Base-by-base conservation (phyloP, 2,888 invertebrate species). In the Lasioglossum vierecki region DNA sequence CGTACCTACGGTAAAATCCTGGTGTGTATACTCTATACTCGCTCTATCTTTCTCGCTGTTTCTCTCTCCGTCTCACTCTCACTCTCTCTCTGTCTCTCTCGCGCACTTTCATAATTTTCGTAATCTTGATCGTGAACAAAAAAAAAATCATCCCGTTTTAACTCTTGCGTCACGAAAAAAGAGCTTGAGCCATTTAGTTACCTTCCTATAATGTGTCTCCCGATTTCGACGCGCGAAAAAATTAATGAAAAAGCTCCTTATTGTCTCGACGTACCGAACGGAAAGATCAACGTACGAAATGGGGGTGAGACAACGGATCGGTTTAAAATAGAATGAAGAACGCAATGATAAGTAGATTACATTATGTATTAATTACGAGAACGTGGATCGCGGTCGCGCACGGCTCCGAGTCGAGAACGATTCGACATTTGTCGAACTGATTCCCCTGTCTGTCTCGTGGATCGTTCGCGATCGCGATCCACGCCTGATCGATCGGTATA, bases 1-100 rank as follows among this genome's bases (percentile, higher is more conserved):
- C n/a, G 89, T 80, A 92, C 86, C 89, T 91, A 92, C 88, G n/a
- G 88, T 83, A 86, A 91, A 86, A 90, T 91, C 86, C 86, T 88
- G 57, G n/a, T 57, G 87, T 86, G 80, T 85, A 79, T 88, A 77
- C 80, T 84, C 82, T 83, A 35, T 68, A 18, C 18, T 68, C 35
- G 18, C 9, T 11, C 39, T 44, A 11, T 44, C 11, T 18, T 0
- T 66, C 15, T 66, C 22, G 22, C 26, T 60, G 26, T 26, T 13
- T 60, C 13, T 60, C 13, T 26, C 60, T 13, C 60, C 26, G 26
- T 60, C 26, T 13, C 26, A 15, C 26, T 4, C 26, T 63, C 60
- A 30, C 30, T 30, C 0, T 30, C 30, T 30, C 30, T 30, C 30
- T 30, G 0, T 30, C 0, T 30, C 30, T 30, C 30, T 30, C 30